Evolutionary conservation across 2,888 invertebrate genomes (phyloP).

Genomic region (Lasioglossum lativentre): DNA sequence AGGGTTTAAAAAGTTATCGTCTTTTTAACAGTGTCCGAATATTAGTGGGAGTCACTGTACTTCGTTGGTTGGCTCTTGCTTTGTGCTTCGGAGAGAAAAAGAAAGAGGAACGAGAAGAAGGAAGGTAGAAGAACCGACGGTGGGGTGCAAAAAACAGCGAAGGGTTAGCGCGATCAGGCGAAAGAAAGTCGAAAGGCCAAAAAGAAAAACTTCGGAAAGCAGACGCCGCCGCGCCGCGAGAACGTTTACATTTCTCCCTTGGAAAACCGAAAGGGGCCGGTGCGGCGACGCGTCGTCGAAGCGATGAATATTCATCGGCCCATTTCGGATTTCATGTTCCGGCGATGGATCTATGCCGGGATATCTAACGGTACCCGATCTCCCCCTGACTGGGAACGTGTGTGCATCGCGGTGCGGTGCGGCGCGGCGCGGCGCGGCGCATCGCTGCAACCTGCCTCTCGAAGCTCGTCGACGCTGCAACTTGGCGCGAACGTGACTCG

Average conservation of each 20-base stretch:
- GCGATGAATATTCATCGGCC: constrained; percentile 58
- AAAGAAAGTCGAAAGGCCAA: not conserved
- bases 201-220: not conserved
- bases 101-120: not conserved
- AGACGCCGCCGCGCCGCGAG: not conserved
- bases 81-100: not conserved
- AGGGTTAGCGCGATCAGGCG: not conserved
- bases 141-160: not conserved
- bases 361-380: constrained; percentile 50
- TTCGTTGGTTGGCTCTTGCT: not conserved
- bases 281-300: not conserved
- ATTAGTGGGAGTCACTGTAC: no score
- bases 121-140: not conserved
- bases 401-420: not conserved
- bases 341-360: constrained; percentile 50
- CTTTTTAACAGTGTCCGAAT: no score
- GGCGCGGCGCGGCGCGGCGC: constrained; percentile 10
- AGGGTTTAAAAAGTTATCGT: no score
- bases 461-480: constrained; percentile 30
- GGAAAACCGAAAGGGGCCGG: not conserved
- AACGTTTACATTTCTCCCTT: not conserved
- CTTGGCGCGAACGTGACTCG: constrained; percentile 45
- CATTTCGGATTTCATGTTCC: constrained; percentile 62
- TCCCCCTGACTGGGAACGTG: constrained; percentile 24
- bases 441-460: constrained; percentile 15